Percentiles rank a stretch among this genome's conserved stretches.
phyloP scores from a whole-genome alignment of 2,113 vertebrate genomes.

The Amblyornis subalaris region DNA sequence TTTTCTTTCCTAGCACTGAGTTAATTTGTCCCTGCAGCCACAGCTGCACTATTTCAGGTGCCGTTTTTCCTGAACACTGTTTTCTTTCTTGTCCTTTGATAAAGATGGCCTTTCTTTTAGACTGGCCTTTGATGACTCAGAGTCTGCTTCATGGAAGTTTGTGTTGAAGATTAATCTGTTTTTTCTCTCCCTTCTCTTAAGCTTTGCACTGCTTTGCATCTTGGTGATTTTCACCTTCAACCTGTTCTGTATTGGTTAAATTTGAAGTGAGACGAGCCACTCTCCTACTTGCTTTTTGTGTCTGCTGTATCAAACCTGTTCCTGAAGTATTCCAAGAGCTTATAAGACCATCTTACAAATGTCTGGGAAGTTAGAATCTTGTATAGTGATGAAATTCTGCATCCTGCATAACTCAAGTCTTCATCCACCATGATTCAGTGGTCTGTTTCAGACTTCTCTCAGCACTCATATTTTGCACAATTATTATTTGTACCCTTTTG shows the following conservation, averaged over 20 bases:
- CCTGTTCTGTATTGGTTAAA: neutral
- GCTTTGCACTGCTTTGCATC: neutral
- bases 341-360: neutral
- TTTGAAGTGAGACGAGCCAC: neutral
- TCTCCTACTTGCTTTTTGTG: neutral
- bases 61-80: neutral
- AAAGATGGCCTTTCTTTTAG: neutral
- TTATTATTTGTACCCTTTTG: neutral
- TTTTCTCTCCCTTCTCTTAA: neutral
- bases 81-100: neutral
- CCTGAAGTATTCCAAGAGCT: neutral
- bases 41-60: neutral
- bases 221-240: neutral
- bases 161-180: neutral
- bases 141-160: neutral
- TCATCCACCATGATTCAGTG: neutral
- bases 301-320: neutral
- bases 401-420: neutral
- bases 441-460: neutral
- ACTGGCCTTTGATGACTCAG: neutral
- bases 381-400: neutral
- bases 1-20: neutral
- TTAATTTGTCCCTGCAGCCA: neutral
- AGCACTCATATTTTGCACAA: neutral
- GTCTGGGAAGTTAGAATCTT: neutral